phyloP scores from a whole-genome alignment of 2,113 vertebrate species.

The Lanius ludovicianus region DNA sequence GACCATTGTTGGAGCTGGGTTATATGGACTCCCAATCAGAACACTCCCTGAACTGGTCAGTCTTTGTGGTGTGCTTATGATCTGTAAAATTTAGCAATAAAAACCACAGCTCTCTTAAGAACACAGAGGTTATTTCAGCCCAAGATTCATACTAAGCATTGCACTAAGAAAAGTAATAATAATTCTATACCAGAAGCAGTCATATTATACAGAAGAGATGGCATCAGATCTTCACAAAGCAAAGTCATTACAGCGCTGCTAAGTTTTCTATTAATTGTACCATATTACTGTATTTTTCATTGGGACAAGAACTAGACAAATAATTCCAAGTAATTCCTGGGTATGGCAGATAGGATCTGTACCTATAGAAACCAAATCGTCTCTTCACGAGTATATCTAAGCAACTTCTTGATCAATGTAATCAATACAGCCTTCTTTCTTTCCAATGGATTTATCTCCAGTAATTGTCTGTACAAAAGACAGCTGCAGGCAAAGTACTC shows the following conservation, averaged over 20 bases:
- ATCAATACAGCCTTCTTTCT: background rate
- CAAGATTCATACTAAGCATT: background rate
- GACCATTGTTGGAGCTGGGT: slow-evolving; percentile 82
- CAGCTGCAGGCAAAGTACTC: background rate
- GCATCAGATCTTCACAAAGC: background rate
- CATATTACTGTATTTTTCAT: background rate
- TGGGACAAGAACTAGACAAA: background rate
- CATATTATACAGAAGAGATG: background rate
- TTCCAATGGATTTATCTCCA: background rate
- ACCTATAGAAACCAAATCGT: background rate
- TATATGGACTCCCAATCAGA: slow-evolving; percentile 81
- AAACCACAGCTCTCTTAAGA: background rate
- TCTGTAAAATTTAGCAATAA: slow-evolving; percentile 66
- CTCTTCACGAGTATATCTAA: background rate
- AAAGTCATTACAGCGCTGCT: background rate
- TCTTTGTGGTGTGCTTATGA: slow-evolving; percentile 87
- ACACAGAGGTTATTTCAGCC: background rate
- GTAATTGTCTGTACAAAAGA: background rate
- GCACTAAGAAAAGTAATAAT: background rate
- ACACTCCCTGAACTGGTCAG: slow-evolving; percentile 78
- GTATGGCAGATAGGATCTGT: background rate
- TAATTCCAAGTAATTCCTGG: background rate
- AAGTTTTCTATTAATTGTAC: background rate
- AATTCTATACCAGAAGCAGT: background rate
- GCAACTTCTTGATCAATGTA: background rate